Conservation (phyloP, 2,888 invertebrate genomes). For the Cantharis rustica region DNA sequence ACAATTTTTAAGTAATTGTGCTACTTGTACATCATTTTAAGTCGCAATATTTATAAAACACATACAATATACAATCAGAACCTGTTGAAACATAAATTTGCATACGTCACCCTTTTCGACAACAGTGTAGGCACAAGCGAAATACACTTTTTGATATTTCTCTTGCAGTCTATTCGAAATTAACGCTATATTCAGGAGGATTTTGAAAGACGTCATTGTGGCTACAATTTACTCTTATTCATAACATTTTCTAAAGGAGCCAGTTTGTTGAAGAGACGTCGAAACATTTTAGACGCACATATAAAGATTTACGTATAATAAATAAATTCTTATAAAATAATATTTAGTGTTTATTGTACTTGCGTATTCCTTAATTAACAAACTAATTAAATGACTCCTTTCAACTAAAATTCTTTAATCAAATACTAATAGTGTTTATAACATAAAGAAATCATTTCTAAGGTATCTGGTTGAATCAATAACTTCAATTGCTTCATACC, state of each 20-base stretch:
- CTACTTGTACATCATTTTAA: constrained; percentile 6
- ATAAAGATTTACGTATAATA: constrained; percentile 36
- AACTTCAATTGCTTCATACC: not conserved
- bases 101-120: constrained; percentile 45
- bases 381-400: not conserved
- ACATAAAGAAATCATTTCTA: not conserved
- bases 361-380: not conserved
- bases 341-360: not conserved
- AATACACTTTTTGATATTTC: constrained; percentile 51
- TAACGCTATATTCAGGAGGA: constrained; percentile 66
- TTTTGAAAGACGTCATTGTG: constrained; percentile 65
- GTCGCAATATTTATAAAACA: constrained; percentile 24
- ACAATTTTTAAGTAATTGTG: not conserved
- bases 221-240: constrained; percentile 68
- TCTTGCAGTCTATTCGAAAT: constrained; percentile 56
- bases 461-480: not conserved
- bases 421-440: not conserved
- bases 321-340: not conserved
- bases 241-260: constrained; percentile 59
- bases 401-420: not conserved
- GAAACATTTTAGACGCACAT: constrained; percentile 51
- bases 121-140: constrained; percentile 34
- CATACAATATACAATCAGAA: constrained; percentile 48
- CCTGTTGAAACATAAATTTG: constrained; percentile 51
- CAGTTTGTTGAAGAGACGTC: constrained; percentile 51